Percentiles rank a stretch among this genome's conserved stretches.
These are phyloP conservation scores for Leucozona laternaria DNA, from an alignment of 2,888 invertebrate species.

Conservation along the genomic window DNA sequence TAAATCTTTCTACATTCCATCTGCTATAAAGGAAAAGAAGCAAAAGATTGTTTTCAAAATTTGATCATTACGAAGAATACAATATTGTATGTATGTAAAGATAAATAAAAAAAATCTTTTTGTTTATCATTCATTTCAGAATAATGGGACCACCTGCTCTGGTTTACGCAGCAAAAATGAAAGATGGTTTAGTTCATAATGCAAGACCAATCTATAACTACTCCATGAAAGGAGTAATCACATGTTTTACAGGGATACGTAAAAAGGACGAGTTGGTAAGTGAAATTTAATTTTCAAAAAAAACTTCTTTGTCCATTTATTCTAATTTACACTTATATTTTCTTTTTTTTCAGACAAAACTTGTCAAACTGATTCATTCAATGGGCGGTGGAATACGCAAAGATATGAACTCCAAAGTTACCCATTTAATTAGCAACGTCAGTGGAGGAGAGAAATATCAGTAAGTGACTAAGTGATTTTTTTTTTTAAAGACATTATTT, in stretches of 20 bases:
- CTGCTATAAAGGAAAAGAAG: not conserved
- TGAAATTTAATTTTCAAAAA: constrained; percentile 40
- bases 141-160: constrained; percentile 93
- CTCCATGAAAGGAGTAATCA: constrained; percentile 94
- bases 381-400: constrained; percentile 98
- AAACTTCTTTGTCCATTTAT: not conserved
- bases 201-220: constrained; percentile 93
- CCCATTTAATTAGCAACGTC: constrained; percentile 95
- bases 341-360: constrained; percentile 87
- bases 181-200: constrained; percentile 89
- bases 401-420: constrained; percentile 94
- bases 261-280: constrained; percentile 94
- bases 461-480: constrained; percentile 78
- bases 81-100: not conserved
- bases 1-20: not conserved
- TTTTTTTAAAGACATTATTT: not conserved
- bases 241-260: constrained; percentile 96
- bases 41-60: not conserved
- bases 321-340: constrained; percentile 5
- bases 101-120: not conserved
- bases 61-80: not conserved
- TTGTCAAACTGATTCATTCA: constrained; percentile 95
- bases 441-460: constrained; percentile 97
- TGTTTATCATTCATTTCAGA: constrained; percentile 81
- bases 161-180: constrained; percentile 89